A percentile compares a stretch with the other conserved stretches of the same genome.
These are phyloP conservation scores for Phortica okadai DNA, from an alignment of 2,888 invertebrate species.

Conservation along the genomic window DNA sequence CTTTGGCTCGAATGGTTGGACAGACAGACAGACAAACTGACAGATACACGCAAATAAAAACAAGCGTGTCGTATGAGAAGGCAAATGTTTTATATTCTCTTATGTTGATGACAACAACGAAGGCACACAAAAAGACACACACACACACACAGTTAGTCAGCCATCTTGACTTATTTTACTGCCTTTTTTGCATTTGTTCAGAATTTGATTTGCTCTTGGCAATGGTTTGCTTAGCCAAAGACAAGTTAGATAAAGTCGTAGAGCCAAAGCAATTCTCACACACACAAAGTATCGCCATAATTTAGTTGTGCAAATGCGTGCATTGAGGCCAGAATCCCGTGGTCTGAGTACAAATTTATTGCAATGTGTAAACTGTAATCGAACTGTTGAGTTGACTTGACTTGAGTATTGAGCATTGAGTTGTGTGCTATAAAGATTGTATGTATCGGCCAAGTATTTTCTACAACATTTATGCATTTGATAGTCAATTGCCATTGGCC, in stretches of 20 bases:
- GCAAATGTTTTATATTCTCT: background rate
- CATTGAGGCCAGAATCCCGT: background rate
- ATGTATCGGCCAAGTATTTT: background rate
- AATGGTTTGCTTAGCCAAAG: background rate
- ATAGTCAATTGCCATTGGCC: background rate
- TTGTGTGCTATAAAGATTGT: conserved; percentile 24
- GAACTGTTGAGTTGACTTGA: background rate
- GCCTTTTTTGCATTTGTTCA: background rate
- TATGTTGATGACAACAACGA: background rate
- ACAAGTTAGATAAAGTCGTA: background rate
- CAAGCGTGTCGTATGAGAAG: background rate
- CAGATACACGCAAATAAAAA: background rate
- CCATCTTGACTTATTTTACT: conserved; percentile 11
- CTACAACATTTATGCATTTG: background rate
- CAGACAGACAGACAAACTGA: conserved; percentile 48
- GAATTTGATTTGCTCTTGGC: conserved; percentile 18
- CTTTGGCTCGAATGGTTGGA: conserved; percentile 69
- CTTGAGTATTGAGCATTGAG: background rate
- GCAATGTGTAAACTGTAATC: conserved; percentile 20
- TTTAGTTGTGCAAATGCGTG: conserved; percentile 15
- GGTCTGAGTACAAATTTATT: conserved; percentile 25
- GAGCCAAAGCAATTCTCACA: background rate
- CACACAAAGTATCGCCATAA: conserved; percentile 10
- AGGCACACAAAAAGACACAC: background rate
- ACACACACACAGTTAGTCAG: background rate